Percentiles rank a stretch among this genome's conserved stretches.
Evolutionary conservation across 64 coral and sea anemone genomes (phyloP).

Genomic region (Porites australiensis): DNA sequence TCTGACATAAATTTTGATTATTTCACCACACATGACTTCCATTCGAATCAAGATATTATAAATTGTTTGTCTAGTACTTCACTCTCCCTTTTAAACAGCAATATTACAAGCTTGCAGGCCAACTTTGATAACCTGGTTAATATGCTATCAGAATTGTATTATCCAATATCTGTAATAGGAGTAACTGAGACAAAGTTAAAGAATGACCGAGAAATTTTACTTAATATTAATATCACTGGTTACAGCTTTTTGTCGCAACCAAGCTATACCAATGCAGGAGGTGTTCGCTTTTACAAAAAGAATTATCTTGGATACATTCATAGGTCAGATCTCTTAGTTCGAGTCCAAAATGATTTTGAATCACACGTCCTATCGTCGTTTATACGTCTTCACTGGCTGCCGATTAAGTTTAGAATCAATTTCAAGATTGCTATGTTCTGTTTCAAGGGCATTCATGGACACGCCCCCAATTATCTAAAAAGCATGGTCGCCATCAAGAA

Average conservation of each 20-base stretch:
- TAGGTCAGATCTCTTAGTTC: background rate
- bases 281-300: conserved; percentile 21
- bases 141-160: no score
- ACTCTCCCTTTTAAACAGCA: no score
- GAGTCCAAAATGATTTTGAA: conserved; percentile 42
- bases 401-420: no score
- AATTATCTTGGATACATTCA: conserved; percentile 9
- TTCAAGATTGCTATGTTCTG: no score
- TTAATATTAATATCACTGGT: conserved; percentile 27
- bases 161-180: no score
- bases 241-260: conserved; percentile 16
- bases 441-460: no score
- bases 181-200: no score
- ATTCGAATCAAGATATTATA: conserved; percentile 3
- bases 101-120: conserved; percentile 33
- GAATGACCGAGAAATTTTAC: conserved; percentile 27
- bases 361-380: no score
- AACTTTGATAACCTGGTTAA: conserved; percentile 79
- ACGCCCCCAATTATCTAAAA: no score
- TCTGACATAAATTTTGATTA: conserved; percentile 43
- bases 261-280: conserved; percentile 30
- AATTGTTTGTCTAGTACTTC: background rate
- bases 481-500: no score
- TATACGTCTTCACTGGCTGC: no score
- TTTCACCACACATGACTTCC: conserved; percentile 49